Percentiles rank a stretch among this genome's conserved stretches.
phyloP scores from a whole-genome alignment of 1,140 invertebrate species.

The Cydia fagiglandana region DNA sequence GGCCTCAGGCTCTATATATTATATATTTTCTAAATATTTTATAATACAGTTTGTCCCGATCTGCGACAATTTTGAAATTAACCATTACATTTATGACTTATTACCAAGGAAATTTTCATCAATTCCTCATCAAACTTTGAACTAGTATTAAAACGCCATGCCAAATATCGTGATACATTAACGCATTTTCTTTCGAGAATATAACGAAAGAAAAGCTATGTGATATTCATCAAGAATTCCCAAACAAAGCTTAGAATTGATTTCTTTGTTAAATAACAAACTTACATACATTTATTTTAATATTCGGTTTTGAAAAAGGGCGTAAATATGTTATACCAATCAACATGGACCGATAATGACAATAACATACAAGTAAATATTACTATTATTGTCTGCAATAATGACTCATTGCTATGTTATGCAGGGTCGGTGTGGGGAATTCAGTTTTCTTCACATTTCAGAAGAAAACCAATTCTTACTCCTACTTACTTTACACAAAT shows the following conservation, averaged over 20 bases:
- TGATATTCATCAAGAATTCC: neutral
- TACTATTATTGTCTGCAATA: slow-evolving; percentile 52
- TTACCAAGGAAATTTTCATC: neutral
- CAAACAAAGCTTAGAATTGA: neutral
- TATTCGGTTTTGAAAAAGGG: slow-evolving; percentile 35
- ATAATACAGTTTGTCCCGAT: too few relatives aligned
- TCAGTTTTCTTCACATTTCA: neutral
- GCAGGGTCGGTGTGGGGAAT: slow-evolving; percentile 9
- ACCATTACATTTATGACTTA: neutral
- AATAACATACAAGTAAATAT: slow-evolving; percentile 40
- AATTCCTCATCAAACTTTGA: neutral
- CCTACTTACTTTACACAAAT: neutral
- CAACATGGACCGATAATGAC: slow-evolving; percentile 37
- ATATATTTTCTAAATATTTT: too few relatives aligned
- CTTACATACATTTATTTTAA: slow-evolving; percentile 13
- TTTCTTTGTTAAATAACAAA: slow-evolving; percentile 10
- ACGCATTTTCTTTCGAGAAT: neutral
- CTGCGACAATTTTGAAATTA: too few relatives aligned
- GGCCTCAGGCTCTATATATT: too few relatives aligned
- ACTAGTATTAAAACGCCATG: neutral
- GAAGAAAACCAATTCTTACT: slow-evolving; percentile 16
- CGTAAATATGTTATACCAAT: slow-evolving; percentile 33
- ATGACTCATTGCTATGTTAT: slow-evolving; percentile 31
- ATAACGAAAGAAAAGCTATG: neutral
- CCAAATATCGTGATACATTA: neutral